These are phyloP conservation scores for Protonibea diacanthus DNA, from an alignment of 2,797 vertebrate species.

Conservation along the genomic window DNA sequence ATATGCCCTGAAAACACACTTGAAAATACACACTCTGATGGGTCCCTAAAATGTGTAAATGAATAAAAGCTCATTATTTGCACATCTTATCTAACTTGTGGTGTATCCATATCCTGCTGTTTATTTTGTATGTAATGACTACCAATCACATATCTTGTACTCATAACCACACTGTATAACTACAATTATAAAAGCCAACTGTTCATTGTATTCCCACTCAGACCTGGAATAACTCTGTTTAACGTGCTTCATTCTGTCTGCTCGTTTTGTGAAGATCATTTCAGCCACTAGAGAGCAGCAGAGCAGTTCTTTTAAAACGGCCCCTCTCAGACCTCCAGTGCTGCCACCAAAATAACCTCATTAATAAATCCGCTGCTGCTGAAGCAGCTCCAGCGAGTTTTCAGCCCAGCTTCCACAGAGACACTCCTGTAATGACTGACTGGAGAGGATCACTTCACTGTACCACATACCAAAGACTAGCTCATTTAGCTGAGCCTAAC, in stretches of 20 bases:
- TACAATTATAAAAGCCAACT: no score
- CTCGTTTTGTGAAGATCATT: not conserved
- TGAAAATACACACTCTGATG: not conserved
- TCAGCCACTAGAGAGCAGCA: conserved; percentile 62
- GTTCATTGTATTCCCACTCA: not conserved
- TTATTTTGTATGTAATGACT: no score
- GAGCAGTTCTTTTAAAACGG: conserved; percentile 9
- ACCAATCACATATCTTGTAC: no score
- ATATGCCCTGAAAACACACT: not conserved
- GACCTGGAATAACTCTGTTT: not conserved
- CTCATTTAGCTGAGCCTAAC: not conserved
- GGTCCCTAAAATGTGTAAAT: not conserved
- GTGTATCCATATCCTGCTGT: no score
- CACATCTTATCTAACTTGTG: not conserved
- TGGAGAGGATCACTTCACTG: conserved; percentile 11
- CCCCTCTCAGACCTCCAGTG: not conserved
- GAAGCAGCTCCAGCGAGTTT: not conserved
- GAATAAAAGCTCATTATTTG: not conserved
- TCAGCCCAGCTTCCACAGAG: not conserved
- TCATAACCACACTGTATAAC: no score
- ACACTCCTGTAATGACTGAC: conserved; percentile 7
- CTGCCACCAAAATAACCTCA: not conserved
- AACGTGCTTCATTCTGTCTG: not conserved
- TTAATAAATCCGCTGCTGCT: not conserved
- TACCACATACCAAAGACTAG: not conserved